Percentiles rank a stretch among this genome's conserved stretches.
These are phyloP conservation scores for Pristionchus mayeri DNA, from an alignment of 2,888 invertebrate genomes.

Conservation along the genomic window DNA sequence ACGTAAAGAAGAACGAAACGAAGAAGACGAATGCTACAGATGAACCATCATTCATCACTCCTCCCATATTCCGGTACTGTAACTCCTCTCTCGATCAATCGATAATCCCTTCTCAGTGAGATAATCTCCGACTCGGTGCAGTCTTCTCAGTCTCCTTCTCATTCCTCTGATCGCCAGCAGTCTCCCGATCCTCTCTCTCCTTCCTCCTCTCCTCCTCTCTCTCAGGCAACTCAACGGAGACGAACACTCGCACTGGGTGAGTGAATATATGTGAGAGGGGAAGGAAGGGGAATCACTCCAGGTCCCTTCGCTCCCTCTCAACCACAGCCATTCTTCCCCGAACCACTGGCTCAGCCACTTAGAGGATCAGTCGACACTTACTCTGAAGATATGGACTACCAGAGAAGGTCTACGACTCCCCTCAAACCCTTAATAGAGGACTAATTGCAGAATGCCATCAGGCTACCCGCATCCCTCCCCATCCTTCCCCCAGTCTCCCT, in stretches of 20 bases:
- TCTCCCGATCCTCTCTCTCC: background rate
- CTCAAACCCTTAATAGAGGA: too few relatives aligned
- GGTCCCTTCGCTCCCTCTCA: constrained; percentile 36
- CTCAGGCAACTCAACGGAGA: background rate
- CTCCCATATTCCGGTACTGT: constrained; percentile 20
- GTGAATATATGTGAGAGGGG: background rate
- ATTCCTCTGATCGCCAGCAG: background rate
- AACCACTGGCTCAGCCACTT: background rate
- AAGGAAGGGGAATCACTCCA: background rate
- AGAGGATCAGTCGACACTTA: constrained; percentile 10
- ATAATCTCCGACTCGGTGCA: background rate
- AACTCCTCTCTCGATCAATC: background rate
- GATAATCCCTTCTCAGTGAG: background rate
- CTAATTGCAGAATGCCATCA: background rate
- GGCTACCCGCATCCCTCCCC: background rate
- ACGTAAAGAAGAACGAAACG: constrained; percentile 1
- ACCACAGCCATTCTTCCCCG: constrained; percentile 43
- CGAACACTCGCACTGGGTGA: background rate
- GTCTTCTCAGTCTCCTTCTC: background rate
- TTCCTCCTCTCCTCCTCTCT: background rate
- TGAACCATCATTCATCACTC: background rate
- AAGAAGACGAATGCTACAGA: background rate
- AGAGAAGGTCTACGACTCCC: constrained; percentile 13
- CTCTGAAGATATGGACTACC: background rate
- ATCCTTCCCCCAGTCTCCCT: constrained; percentile 27